Base-by-base conservation (phyloP, 2,113 vertebrate species). In the Pedionomus torquatus region DNA sequence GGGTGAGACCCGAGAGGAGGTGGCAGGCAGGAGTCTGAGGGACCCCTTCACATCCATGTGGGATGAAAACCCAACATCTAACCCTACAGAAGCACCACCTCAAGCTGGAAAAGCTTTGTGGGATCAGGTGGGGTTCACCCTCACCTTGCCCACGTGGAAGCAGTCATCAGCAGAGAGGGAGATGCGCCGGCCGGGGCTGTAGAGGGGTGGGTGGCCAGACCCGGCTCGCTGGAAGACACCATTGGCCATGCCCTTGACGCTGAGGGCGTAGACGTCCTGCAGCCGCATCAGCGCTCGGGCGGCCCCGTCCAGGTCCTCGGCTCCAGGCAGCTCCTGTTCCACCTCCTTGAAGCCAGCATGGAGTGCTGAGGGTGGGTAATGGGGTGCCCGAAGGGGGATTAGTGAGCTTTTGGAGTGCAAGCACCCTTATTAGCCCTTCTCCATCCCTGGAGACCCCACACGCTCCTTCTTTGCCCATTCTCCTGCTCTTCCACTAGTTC, bases 81-180 rank as follows among this genome's bases (percentile, higher is more conserved):
- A 16, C 28, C 57, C n/a, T 41, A 3, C 0, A 2, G 60, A 28
- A 75, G 51, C 66, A 61, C 7, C 33, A 2, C 5, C 10, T 15
- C 1, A 0, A 23, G 21, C 37, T 44, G 69, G 51, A 61, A 54
- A 11, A 31, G 51, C 51, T 31, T 13, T 46, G 23, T 3, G n/a
- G 21, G 66, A 4, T 11, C 21, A 7, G 9, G 0, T 0, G 3
- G 57, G 20, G 17, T 8, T 52, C 1, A 0, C 4, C 2, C 72
- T 95, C 97, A 99, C 99, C 98, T 99, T 99, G 89, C 99, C 99
- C 60, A 99, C 98, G 3, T 99, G 98, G 95, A 99, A 99, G 96
- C 99, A 99, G 97, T 99, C 99, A 1, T 99, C 99, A 0, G 98
- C 99, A 0, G 99, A 99, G 87, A 99, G 98, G 5, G 96, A 64